These are phyloP conservation scores for Sus cebifrons DNA, from an alignment of 2,797 vertebrate species.

Conservation along the genomic window DNA sequence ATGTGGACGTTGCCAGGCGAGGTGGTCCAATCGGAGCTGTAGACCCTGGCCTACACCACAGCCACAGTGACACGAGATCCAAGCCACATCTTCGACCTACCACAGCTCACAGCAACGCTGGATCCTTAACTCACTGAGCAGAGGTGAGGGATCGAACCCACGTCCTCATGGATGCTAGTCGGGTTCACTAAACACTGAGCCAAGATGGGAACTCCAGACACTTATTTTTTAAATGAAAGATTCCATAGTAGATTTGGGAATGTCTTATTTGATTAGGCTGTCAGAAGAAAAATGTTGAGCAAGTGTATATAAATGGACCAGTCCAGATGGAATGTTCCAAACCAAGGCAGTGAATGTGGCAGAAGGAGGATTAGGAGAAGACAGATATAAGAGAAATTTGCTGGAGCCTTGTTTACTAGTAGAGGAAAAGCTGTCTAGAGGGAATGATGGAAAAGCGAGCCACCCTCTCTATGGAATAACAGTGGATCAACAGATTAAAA, in stretches of 20 bases:
- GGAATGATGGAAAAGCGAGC: neutral
- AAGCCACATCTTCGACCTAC: too few species aligned
- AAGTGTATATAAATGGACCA: neutral
- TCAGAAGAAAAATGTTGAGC: neutral
- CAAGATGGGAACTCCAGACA: too few species aligned
- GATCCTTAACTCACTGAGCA: too few species aligned
- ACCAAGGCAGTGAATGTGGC: neutral
- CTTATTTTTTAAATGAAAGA: neutral
- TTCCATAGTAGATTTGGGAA: neutral
- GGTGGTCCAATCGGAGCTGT: too few species aligned
- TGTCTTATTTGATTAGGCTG: neutral
- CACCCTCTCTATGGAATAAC: neutral
- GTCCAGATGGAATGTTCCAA: neutral
- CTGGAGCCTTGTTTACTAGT: neutral
- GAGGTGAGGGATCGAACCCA: too few species aligned
- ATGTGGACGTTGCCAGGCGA: too few species aligned
- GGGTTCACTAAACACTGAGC: too few species aligned
- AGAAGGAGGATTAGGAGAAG: neutral
- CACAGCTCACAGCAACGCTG: too few species aligned
- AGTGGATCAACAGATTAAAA: constrained; percentile 31
- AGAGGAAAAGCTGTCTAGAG: neutral
- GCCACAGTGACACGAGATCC: too few species aligned
- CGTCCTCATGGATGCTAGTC: too few species aligned
- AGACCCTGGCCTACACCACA: too few species aligned
- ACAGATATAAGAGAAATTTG: neutral